phyloP scores from a whole-genome alignment of 2,797 vertebrate species.

The Gymnopithys bicolor region DNA sequence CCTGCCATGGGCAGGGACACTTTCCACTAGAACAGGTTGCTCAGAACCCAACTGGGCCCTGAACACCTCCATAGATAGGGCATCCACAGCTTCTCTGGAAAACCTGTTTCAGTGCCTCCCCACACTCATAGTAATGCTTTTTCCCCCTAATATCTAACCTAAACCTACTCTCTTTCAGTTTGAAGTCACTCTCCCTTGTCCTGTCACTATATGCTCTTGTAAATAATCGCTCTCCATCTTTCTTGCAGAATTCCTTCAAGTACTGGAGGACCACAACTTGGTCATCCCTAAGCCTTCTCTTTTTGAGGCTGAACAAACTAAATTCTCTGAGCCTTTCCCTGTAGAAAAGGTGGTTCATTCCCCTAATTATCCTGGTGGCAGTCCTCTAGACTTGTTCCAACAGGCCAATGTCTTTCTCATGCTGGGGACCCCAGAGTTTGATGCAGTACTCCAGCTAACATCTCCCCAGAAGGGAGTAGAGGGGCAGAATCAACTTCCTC shows the following conservation, averaged over 20 bases:
- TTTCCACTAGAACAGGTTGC: not conserved
- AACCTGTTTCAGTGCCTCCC: not conserved
- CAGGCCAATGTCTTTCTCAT: not conserved
- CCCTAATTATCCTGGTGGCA: not conserved
- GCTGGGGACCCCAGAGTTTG: not conserved
- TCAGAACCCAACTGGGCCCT: not conserved
- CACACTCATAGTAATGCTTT: not conserved
- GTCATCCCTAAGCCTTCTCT: not conserved
- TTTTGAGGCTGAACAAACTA: not conserved
- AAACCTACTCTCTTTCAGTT: not conserved
- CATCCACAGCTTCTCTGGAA: not conserved
- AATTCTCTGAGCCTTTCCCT: not conserved
- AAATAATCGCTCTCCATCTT: not conserved
- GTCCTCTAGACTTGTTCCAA: not conserved
- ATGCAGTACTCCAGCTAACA: fast-evolving
- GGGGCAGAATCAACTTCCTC: not conserved
- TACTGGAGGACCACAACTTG: not conserved
- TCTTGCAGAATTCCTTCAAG: not conserved
- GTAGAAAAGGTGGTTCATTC: not conserved
- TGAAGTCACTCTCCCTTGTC: not conserved
- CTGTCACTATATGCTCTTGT: not conserved
- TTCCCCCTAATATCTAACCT: not conserved
- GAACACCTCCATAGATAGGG: not conserved
- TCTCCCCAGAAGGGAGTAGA: not conserved
- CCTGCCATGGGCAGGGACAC: not conserved